Conservation (phyloP, 2,797 vertebrate genomes). For the Rhinoraja longicauda region DNA sequence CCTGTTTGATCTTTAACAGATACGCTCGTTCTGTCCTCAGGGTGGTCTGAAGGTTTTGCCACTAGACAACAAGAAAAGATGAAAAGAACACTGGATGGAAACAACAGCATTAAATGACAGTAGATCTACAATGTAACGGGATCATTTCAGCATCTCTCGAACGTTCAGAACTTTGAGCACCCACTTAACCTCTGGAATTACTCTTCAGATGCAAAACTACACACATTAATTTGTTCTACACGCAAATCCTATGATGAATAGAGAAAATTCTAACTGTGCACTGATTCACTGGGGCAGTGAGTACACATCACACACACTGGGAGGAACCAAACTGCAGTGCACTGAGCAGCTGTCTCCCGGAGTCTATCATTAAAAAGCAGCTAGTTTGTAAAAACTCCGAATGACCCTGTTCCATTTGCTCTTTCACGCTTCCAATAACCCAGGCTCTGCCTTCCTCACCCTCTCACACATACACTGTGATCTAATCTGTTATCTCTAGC, state of each 20-base stretch:
- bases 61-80: too few species aligned
- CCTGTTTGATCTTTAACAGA: too few species aligned
- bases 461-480: neutral
- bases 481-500: neutral
- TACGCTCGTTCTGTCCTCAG: too few species aligned
- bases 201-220: neutral
- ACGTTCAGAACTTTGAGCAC: neutral
- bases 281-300: neutral
- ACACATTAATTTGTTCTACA: neutral
- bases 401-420: neutral
- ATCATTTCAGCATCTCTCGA: neutral
- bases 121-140: neutral
- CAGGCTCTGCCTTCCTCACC: neutral
- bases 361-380: slow-evolving; percentile 3
- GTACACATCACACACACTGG: neutral
- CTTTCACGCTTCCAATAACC: neutral
- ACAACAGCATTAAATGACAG: too few species aligned
- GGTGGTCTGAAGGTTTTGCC: too few species aligned
- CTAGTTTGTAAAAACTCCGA: neutral
- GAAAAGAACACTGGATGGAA: too few species aligned
- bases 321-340: neutral
- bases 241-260: neutral
- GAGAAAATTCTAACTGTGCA: neutral
- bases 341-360: slow-evolving; percentile 16
- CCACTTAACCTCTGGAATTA: neutral